Base-by-base conservation (phyloP, 2,888 invertebrate species). In the Unio pictorum region DNA sequence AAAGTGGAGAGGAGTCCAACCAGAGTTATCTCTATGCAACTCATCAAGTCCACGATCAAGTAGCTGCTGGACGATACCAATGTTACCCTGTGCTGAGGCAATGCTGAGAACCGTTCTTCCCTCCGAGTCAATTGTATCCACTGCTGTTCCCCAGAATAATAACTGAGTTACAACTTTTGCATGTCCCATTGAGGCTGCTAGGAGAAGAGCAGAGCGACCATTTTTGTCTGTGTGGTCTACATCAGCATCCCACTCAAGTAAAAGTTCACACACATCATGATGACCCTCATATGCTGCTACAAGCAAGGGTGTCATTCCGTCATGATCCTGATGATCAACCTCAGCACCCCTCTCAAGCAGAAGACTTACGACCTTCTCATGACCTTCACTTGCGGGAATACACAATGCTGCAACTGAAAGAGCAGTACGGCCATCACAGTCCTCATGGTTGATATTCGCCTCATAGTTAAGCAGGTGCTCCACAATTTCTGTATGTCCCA, bases 1-100 rank as follows among this genome's bases (percentile, higher is more conserved):
- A 88, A 98, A 98, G 89, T 98, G 98, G 67, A 99, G 90, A 0
- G 99, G 97, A 0, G 98, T 98, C 98, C 98, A 98, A 0, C 98
- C 98, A 0, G 96, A 95, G 90, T 97, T 97, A 88, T 98, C 98
- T 18, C 91, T 82, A 80, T 92, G 92, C 85, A 91, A 90, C 96
- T 97, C 92, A 81, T 92, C 91, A 72, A 91, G 87, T 84, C 93
- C 98, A 55, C 88, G 73, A 72, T 89, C 89, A 23, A 98, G 91
- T 60, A 98, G 91, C 86, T 96, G 95, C 28, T 95, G 93, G 0
- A 98, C 97, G 17, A 97, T 96, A 82, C 96, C 95, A 57, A 95
- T 94, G 0, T 81, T 84, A 15, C 86, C 86, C 73, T 86, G 83
- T 18, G 90, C 90, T 18, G 91, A 89, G 11, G 92, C 91, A 30